Evolutionary conservation across 1,140 invertebrate species (phyloP).

Genomic region (Eubasilissa regina): DNA sequence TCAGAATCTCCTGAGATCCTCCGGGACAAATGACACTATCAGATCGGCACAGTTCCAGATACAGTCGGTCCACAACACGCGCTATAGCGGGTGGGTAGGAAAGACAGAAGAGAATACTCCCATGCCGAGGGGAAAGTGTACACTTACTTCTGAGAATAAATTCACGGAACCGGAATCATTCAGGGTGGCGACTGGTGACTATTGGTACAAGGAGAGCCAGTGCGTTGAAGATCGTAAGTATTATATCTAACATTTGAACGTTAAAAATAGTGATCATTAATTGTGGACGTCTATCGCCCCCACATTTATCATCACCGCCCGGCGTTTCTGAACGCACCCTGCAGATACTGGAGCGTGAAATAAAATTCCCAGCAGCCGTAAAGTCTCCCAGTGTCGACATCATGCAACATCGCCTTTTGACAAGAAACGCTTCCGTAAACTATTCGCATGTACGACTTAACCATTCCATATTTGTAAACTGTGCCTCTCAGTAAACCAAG

Average conservation of each 20-base stretch:
- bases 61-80: constrained; percentile 2
- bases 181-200: constrained; percentile 75
- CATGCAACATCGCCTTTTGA: too few species aligned
- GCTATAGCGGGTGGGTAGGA: constrained; percentile 32
- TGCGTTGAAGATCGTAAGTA: constrained; percentile 73
- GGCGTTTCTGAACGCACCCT: too few species aligned
- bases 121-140: constrained; percentile 70
- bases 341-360: too few species aligned
- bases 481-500: too few species aligned
- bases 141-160: constrained; percentile 74
- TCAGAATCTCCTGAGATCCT: constrained; percentile 61
- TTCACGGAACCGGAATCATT: constrained; percentile 76
- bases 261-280: too few species aligned
- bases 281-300: too few species aligned
- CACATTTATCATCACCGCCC: too few species aligned
- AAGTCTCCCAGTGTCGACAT: too few species aligned
- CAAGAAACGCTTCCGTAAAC: too few species aligned
- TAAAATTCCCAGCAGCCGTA: too few species aligned
- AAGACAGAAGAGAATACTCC: constrained; percentile 43
- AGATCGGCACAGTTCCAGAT: constrained; percentile 56
- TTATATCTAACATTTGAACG: neutral
- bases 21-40: constrained; percentile 16
- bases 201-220: constrained; percentile 79
- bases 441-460: too few species aligned
- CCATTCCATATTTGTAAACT: too few species aligned